Percentiles rank a stretch among this genome's conserved stretches.
phyloP scores from a whole-genome alignment of 2,888 invertebrate species.

The Andrena bicolor region DNA sequence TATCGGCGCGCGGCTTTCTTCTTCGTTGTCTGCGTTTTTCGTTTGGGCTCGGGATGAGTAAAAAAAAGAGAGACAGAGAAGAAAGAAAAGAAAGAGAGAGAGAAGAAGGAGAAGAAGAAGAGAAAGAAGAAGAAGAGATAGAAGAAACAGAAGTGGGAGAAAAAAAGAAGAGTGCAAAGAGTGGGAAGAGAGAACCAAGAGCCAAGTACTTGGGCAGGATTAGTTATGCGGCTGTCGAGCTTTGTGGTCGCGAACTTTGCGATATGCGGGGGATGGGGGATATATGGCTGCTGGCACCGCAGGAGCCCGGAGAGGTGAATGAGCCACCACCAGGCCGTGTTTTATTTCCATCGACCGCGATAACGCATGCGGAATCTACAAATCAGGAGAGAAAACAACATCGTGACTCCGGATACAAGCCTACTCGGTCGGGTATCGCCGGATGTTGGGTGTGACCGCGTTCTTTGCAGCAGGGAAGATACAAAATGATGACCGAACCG shows the following conservation, averaged over 20 bases:
- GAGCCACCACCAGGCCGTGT: constrained; percentile 82
- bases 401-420: constrained; percentile 58
- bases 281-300: constrained; percentile 54
- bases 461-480: not conserved
- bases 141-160: constrained; percentile 52
- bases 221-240: constrained; percentile 59
- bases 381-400: constrained; percentile 82
- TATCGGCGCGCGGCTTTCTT: constrained; percentile 81
- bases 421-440: constrained; percentile 25
- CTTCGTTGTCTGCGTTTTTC: constrained; percentile 82
- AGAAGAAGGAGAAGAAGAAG: constrained; percentile 55
- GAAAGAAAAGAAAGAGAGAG: constrained; percentile 62
- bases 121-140: constrained; percentile 46
- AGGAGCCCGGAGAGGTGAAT: constrained; percentile 57
- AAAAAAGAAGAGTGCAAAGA: constrained; percentile 50
- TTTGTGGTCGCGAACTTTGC: constrained; percentile 42
- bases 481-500: constrained; percentile 7
- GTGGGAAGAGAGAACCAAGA: constrained; percentile 49
- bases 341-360: constrained; percentile 84
- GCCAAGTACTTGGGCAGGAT: constrained; percentile 53
- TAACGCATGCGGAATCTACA: constrained; percentile 85
- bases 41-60: constrained; percentile 77
- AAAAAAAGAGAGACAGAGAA: constrained; percentile 75
- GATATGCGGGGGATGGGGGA: constrained; percentile 43
- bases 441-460: constrained; percentile 4